Percentiles rank a stretch among this genome's conserved stretches.
Evolutionary conservation across 2,113 vertebrate genomes (phyloP).

Genomic region (Trichomycterus rosablanca): DNA sequence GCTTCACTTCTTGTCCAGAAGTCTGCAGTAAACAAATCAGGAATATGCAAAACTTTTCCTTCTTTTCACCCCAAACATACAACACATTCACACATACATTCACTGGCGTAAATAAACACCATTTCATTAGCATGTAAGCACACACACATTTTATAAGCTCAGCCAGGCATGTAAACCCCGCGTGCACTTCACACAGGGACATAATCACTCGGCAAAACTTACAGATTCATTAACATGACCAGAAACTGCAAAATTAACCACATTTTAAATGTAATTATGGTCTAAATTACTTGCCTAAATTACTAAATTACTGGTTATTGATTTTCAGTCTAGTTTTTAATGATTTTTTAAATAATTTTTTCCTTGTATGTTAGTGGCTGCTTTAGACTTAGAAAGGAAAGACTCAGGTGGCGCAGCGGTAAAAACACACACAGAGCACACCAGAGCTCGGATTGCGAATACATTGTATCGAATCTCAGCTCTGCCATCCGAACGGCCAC

Average conservation of each 20-base stretch:
- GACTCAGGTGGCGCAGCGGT: no score
- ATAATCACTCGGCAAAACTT: background rate
- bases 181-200: background rate
- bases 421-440: no score
- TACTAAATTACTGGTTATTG: background rate
- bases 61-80: conserved; percentile 60
- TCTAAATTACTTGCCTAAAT: background rate
- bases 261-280: background rate
- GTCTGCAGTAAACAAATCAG: conserved; percentile 74
- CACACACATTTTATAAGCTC: background rate
- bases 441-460: no score
- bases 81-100: conserved; percentile 15
- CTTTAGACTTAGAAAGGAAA: no score
- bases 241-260: background rate
- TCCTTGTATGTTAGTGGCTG: no score
- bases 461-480: no score
- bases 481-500: no score
- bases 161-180: background rate
- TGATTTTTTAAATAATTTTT: background rate
- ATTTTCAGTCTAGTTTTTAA: background rate
- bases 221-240: background rate
- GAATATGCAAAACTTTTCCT: conserved; percentile 67
- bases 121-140: background rate
- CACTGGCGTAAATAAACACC: background rate
- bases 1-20: conserved; percentile 75